Evolutionary conservation across 37 sponge, comb jelly and placozoan genomes (phyloP).

Genomic region (Hexactinellida sp.): DNA sequence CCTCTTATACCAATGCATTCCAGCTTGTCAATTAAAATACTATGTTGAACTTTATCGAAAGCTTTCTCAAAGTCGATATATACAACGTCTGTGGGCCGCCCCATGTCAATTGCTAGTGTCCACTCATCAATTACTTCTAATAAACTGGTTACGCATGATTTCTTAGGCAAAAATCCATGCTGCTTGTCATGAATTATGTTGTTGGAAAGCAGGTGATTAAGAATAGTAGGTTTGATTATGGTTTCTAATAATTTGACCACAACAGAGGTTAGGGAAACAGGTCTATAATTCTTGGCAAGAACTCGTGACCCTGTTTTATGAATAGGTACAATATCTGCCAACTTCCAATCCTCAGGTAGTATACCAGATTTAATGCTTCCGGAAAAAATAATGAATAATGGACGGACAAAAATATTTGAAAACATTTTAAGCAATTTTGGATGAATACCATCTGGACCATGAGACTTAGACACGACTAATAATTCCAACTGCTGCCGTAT

Average conservation of each 20-base stretch:
- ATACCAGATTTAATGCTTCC: neutral
- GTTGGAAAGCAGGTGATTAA: neutral
- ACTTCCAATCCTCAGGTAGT: conserved; percentile 28
- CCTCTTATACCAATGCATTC: conserved; percentile 21
- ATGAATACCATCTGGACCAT: neutral
- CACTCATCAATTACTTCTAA: conserved; percentile 24
- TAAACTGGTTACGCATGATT: conserved; percentile 24
- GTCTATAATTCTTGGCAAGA: conserved; percentile 25
- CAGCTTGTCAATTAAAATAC: conserved; percentile 16
- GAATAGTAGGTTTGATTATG: neutral
- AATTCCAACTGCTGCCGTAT: neutral
- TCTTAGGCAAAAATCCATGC: conserved; percentile 18
- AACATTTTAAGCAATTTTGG: neutral
- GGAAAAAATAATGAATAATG: neutral
- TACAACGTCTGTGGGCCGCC: too few relatives aligned
- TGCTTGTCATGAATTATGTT: neutral
- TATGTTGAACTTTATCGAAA: conserved; percentile 20
- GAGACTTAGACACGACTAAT: neutral
- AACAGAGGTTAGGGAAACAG: conserved; percentile 19
- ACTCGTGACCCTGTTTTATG: conserved; percentile 18
- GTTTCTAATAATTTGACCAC: conserved; percentile 25
- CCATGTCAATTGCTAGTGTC: conserved; percentile 3
- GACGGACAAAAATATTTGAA: neutral
- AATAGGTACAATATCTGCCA: conserved; percentile 25
- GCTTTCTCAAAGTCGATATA: conserved; percentile 25